phyloP scores from a whole-genome alignment of 2,113 vertebrate genomes.

The Meriones unguiculatus region DNA sequence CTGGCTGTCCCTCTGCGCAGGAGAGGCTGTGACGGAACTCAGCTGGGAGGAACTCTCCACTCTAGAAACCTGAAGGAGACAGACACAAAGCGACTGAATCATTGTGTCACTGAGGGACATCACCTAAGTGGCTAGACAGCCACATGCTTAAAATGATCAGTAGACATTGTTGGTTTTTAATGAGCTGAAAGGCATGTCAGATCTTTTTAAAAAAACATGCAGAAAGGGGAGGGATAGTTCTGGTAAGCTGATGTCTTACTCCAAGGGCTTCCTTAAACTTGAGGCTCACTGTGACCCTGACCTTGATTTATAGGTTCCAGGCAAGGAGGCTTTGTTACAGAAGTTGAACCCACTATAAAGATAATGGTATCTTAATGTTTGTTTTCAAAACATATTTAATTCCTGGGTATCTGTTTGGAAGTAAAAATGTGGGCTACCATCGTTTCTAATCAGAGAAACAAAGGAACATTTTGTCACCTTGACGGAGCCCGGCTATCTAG shows the following conservation, averaged over 20 bases:
- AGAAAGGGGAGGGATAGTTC: neutral
- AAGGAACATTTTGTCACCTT: neutral
- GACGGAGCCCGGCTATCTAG: neutral
- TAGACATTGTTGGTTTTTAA: neutral
- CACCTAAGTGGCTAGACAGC: neutral
- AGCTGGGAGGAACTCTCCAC: conserved; percentile 88
- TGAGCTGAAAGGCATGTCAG: neutral
- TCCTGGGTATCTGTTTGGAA: neutral
- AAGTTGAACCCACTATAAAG: too few relatives aligned
- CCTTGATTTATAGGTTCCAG: neutral
- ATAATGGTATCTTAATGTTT: neutral
- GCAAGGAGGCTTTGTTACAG: neutral
- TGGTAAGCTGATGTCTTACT: neutral
- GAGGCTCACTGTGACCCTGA: neutral
- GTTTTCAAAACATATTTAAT: neutral
- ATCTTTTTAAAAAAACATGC: neutral
- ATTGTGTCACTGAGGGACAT: neutral
- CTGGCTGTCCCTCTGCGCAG: conserved; percentile 85
- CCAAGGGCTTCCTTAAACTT: neutral
- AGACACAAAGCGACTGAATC: conserved; percentile 25
- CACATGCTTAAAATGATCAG: neutral
- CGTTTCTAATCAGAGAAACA: neutral
- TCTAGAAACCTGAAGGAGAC: conserved; percentile 89
- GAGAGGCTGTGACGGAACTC: conserved; percentile 64
- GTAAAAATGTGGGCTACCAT: neutral